phyloP scores from a whole-genome alignment of 2,888 invertebrate species.

The Brachyptera putata region DNA sequence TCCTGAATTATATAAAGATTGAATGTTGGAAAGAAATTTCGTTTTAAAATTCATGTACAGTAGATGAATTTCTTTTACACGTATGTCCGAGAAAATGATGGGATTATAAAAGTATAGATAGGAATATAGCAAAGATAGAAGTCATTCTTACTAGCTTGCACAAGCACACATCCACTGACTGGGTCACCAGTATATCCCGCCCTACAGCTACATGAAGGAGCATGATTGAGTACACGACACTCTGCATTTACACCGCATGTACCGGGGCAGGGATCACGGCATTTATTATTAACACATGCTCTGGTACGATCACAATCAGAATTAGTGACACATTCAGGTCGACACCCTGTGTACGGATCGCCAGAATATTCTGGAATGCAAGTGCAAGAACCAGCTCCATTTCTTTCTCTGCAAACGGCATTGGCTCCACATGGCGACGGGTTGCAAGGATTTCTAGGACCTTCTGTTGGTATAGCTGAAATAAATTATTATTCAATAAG shows the following conservation, averaged over 20 bases:
- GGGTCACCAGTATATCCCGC: slow-evolving; percentile 38
- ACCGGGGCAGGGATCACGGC: slow-evolving; percentile 39
- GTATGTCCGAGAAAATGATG: too few relatives aligned
- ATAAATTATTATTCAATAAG: too few relatives aligned
- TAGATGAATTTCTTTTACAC: too few relatives aligned
- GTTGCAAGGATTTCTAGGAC: slow-evolving; percentile 66
- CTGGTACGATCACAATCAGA: slow-evolving; percentile 40
- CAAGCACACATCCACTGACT: slow-evolving; percentile 37
- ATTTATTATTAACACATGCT: slow-evolving; percentile 40
- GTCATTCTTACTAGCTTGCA: slow-evolving; percentile 30
- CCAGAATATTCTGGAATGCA: slow-evolving; percentile 40
- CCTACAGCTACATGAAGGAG: slow-evolving; percentile 37
- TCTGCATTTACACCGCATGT: slow-evolving; percentile 40
- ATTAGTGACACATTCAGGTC: slow-evolving; percentile 42
- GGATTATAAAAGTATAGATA: too few relatives aligned
- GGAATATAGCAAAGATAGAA: slow-evolving; percentile 12
- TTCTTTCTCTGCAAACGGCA: slow-evolving; percentile 45
- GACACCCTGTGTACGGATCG: slow-evolving; percentile 40
- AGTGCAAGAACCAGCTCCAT: slow-evolving; percentile 39
- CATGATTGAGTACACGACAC: slow-evolving; percentile 41
- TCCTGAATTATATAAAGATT: too few relatives aligned
- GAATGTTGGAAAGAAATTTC: too few relatives aligned
- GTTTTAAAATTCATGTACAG: too few relatives aligned
- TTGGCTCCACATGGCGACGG: slow-evolving; percentile 70
- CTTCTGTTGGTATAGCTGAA: slow-evolving; percentile 56